Evolutionary conservation across 2,888 invertebrate species (phyloP), one percentile per base, ranked within the genome.

Genomic region (Theodoxus fluviatilis): DNA sequence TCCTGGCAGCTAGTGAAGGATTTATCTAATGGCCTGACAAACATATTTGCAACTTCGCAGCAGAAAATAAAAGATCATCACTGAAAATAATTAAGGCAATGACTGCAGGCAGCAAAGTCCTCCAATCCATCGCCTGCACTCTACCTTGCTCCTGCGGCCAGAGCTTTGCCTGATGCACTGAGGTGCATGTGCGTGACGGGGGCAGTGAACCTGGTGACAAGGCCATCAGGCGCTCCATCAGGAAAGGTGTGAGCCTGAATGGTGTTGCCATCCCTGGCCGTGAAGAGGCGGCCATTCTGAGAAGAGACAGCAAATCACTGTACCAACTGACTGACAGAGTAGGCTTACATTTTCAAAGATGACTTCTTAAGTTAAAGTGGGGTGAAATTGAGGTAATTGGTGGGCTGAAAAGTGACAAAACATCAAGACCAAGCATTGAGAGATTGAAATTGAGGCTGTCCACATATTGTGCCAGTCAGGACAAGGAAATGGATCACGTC

Each of bases 191-290:
- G 93, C 74, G 94, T 94, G 59, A 94, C 93, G n/a, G 93, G 92
- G 47, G 94, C 94, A 43, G 94, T 93, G 86, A 95, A 97, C 79
- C 95, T 91, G 71, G 94, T 92, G 71, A 95, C 90, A 71, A 94
- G 92, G 0, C 95, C 95, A 89, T 94, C 93, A 81, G 93, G 91
- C 71, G 93, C 91, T 15, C 92, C 93, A 52, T 86, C 85, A 0
- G 94, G 94, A 82, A 93, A 93, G 7, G 92, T 93, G 78, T 94
- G 92, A 12, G 93, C 92, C 87, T 95, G 94, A 1, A 97, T 92
- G 2, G 92, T 92, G 88, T 95, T 94, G 78, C 92, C 92, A 81
- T 96, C 95, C 55, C 93, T 94, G 0, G 94, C 93, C 12, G 94
- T 93, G 88, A 93, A 93, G 47, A 96, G 89, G 49, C 88, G 86